phyloP scores from a whole-genome alignment of 2,113 vertebrate species.

The Callorhinus ursinus region DNA sequence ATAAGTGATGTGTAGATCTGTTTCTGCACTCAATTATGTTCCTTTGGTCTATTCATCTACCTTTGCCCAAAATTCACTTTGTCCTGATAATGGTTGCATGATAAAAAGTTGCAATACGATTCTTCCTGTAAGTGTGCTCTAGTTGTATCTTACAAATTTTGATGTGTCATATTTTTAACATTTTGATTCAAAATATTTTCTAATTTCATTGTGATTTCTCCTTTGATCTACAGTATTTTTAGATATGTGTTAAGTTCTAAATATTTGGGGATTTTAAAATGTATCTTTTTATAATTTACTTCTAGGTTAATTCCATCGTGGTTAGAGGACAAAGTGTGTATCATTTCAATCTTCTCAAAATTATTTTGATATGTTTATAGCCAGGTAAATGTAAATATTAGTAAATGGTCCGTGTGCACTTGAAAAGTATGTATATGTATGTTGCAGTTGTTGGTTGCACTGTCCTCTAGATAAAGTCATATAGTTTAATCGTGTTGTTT shows the following conservation, averaged over 20 bases:
- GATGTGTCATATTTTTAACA: not conserved
- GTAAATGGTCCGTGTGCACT: not conserved
- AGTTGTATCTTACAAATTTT: not conserved
- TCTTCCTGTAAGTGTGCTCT: not conserved
- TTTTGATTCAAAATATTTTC: not conserved
- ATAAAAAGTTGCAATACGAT: not conserved
- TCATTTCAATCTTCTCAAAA: constrained; percentile 9
- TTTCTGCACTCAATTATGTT: not conserved
- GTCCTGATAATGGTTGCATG: not conserved
- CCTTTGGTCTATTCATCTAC: not conserved
- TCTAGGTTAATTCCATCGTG: not conserved
- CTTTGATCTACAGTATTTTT: not conserved
- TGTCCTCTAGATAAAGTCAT: not conserved
- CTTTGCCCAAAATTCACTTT: not conserved
- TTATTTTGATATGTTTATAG: not conserved
- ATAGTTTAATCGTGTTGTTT: not conserved
- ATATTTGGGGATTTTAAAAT: not conserved
- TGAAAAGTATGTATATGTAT: not conserved
- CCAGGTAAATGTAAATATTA: constrained; percentile 2
- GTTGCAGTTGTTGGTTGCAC: not conserved
- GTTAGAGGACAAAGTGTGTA: not conserved
- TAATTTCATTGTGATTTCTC: constrained; percentile 3
- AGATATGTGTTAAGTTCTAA: not conserved
- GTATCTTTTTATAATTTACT: not conserved
- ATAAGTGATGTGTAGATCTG: not conserved